Base-by-base conservation (phyloP, 2,113 vertebrate genomes). In the Anhinga anhinga region DNA sequence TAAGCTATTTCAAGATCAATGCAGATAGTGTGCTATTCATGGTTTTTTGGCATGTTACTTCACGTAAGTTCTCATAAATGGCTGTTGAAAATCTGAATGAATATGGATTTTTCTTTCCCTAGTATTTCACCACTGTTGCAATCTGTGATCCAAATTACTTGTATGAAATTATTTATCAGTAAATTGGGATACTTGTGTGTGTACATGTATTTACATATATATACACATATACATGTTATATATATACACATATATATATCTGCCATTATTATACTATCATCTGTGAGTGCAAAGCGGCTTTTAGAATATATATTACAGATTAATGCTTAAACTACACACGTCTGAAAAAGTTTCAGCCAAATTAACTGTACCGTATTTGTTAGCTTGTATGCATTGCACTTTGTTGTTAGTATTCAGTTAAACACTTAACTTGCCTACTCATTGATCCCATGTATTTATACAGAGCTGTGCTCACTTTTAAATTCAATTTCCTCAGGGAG, bases 371-470 rank as follows among this genome's bases (percentile, higher is more conserved):
- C 32, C 2, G 3, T 55, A 52, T 81, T 88, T 73, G 3, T 80
- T 80, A 96, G 22, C 13, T 80, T 86, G 14, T 42, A 62, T 40
- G n/a, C 58, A 14, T 53, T 92, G 67, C 30, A 71, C 40, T 89
- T 88, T 32, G 5, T 67, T 93, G 49, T 53, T 86, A 40, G 26
- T 66, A 47, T 80, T 92, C 82, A 86, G 1, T 90, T 95, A 82
- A 93, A 80, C 34, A 45, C 52, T 93, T 89, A 81, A 66, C 61
- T 93, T 95, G 71, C 79, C 45, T 88, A 70, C 59, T 92, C 50
- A 59, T 67, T 83, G 67, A 90, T 88, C 32, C 50, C 21, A 36
- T 82, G 42, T 86, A 93, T 96, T 92, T 93, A 90, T 88, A 85
- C 62, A 88, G 72, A 78, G 52, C 38, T 90, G 32, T 22, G 32